Percentiles rank a stretch among this genome's conserved stretches.
These are phyloP conservation scores for Neosilurus mollespiculum DNA, from an alignment of 2,797 vertebrate species.

Conservation along the genomic window DNA sequence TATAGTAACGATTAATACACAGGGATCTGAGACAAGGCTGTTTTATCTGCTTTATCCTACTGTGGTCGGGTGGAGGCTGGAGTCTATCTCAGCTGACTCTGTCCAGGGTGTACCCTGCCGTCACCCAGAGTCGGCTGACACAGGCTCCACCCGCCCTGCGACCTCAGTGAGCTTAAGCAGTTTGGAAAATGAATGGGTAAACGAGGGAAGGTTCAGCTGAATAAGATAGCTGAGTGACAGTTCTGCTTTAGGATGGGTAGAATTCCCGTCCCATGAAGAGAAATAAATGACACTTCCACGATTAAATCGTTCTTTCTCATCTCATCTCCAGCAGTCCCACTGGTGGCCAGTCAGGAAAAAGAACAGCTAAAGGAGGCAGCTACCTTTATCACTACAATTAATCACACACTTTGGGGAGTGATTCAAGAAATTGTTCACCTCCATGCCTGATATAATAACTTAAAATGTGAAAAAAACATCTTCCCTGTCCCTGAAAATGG, in stretches of 20 bases:
- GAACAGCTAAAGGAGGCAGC: neutral
- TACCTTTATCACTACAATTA: constrained; percentile 49
- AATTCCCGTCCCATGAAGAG: neutral
- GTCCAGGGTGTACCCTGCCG: no score
- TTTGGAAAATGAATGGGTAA: no score
- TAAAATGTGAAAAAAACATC: neutral
- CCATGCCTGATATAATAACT: neutral
- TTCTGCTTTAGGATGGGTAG: neutral
- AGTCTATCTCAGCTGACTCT: no score
- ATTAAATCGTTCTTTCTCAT: neutral
- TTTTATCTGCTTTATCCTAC: no score
- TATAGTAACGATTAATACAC: no score
- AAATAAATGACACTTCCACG: neutral
- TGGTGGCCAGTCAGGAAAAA: neutral
- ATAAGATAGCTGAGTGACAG: neutral
- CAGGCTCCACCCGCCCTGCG: no score
- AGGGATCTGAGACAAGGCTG: no score
- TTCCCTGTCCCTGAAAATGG: neutral
- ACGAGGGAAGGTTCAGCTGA: neutral
- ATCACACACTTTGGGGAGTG: constrained; percentile 38
- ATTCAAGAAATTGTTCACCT: constrained; percentile 25
- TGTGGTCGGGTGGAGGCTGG: no score
- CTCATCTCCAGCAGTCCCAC: neutral
- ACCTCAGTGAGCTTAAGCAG: no score
- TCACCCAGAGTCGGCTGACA: no score